Evolutionary conservation across 2,113 vertebrate genomes (phyloP).

Genomic region (Dascyllus trimaculatus): DNA sequence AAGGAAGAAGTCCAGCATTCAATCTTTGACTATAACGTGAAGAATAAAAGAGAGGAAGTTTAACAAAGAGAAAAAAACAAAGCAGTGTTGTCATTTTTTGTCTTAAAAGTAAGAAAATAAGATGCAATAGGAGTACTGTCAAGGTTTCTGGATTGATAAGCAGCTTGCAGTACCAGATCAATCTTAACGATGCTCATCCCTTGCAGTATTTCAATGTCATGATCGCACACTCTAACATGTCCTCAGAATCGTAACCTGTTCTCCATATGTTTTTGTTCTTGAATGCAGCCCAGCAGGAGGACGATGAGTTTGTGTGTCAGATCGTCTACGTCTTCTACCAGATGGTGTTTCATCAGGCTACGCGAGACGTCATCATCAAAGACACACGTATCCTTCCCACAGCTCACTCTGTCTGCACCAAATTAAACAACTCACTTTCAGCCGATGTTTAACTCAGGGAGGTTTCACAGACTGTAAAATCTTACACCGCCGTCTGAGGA

Average conservation of each 20-base stretch:
- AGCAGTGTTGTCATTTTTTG: too few species aligned
- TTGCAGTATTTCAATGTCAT: too few species aligned
- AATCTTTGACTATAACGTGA: too few species aligned
- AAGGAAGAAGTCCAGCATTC: too few species aligned
- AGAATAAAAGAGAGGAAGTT: too few species aligned
- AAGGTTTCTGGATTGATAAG: too few species aligned
- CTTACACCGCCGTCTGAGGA: neutral
- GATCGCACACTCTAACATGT: neutral
- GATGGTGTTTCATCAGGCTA: constrained; percentile 99
- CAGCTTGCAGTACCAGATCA: too few species aligned
- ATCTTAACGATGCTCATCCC: too few species aligned
- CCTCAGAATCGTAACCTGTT: neutral
- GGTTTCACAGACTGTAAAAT: neutral
- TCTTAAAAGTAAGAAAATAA: too few species aligned
- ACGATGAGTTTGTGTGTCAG: constrained; percentile 99
- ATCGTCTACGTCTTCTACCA: constrained; percentile 99
- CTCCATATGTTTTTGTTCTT: constrained; percentile 16
- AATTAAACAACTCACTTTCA: neutral
- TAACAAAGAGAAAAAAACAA: too few species aligned
- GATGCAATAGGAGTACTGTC: too few species aligned
- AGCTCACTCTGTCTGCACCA: neutral
- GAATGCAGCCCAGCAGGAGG: constrained; percentile 92
- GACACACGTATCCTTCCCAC: constrained; percentile 94
- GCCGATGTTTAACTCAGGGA: neutral
- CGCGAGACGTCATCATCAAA: constrained; percentile 98